phyloP scores from a whole-genome alignment of 2,113 vertebrate genomes.

The Zeus faber region DNA sequence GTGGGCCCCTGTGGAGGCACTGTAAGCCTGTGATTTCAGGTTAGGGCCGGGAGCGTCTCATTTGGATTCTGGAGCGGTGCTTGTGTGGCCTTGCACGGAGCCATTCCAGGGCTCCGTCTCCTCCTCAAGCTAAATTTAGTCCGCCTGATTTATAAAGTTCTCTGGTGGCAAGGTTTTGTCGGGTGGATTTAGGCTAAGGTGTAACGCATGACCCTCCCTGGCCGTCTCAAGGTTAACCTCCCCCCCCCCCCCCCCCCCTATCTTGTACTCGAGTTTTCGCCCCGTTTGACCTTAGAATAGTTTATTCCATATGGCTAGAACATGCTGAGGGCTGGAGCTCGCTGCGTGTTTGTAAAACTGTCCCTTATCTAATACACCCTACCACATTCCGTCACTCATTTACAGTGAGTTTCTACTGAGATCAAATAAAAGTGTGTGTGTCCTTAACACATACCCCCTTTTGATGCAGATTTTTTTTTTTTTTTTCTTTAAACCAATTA shows the following conservation, averaged over 20 bases:
- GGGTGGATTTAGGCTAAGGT: slow-evolving; percentile 52
- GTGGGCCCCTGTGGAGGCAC: neutral
- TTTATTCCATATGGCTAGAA: no score
- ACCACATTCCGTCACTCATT: slow-evolving; percentile 53
- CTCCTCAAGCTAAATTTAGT: slow-evolving; percentile 60
- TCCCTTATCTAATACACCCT: slow-evolving; percentile 38
- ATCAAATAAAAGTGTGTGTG: neutral
- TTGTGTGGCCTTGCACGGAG: slow-evolving; percentile 33
- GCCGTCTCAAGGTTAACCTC: slow-evolving; percentile 48
- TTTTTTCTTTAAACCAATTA: no score
- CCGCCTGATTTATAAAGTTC: slow-evolving; percentile 55
- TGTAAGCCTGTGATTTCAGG: no score
- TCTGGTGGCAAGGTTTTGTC: slow-evolving; percentile 49
- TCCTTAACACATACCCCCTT: no score
- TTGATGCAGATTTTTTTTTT: no score
- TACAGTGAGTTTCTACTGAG: slow-evolving; percentile 26
- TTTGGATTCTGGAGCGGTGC: slow-evolving; percentile 43
- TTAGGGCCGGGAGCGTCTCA: no score
- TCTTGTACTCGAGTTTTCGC: no score
- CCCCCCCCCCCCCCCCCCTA: no score
- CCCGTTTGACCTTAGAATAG: no score
- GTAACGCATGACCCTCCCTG: slow-evolving; percentile 37
- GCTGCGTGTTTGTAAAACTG: slow-evolving; percentile 13
- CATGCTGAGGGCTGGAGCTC: no score
- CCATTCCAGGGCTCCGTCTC: slow-evolving; percentile 29